These are phyloP conservation scores for Zaprionus obscuricornis DNA, from an alignment of 2,888 invertebrate genomes.

Conservation along the genomic window DNA sequence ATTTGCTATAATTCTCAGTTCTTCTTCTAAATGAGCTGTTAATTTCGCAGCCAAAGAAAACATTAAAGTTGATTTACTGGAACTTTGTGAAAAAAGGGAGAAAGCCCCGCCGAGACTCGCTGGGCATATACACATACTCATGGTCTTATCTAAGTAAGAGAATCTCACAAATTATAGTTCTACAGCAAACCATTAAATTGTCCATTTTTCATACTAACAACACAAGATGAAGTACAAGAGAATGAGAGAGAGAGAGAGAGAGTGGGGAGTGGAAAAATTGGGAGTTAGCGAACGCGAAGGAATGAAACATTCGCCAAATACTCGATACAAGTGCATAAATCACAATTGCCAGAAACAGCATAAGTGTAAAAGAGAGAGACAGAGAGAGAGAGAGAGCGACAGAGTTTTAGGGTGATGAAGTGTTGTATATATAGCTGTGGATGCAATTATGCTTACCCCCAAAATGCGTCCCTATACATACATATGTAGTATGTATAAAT, in stretches of 20 bases:
- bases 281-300: neutral
- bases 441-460: slow-evolving; percentile 40
- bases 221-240: slow-evolving; percentile 15
- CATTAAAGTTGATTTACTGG: slow-evolving; percentile 41
- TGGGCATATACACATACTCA: too few species aligned
- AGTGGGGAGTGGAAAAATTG: too few species aligned
- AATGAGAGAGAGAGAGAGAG: slow-evolving; percentile 13
- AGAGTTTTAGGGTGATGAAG: neutral
- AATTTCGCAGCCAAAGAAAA: slow-evolving; percentile 31
- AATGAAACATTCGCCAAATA: slow-evolving; percentile 26
- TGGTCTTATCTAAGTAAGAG: slow-evolving; percentile 27
- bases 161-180: slow-evolving; percentile 56
- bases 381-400: slow-evolving; percentile 2
- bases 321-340: slow-evolving; percentile 58
- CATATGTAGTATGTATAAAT: neutral
- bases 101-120: slow-evolving; percentile 1
- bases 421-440: neutral
- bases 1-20: slow-evolving; percentile 18
- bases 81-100: slow-evolving; percentile 13
- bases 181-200: slow-evolving; percentile 54
- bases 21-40: slow-evolving; percentile 44
- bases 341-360: slow-evolving; percentile 60
- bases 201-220: slow-evolving; percentile 56
- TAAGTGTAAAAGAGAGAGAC: neutral
- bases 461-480: neutral